These are phyloP conservation scores for Oreochromis grahami DNA, from an alignment of 2,797 vertebrate genomes.

Conservation along the genomic window DNA sequence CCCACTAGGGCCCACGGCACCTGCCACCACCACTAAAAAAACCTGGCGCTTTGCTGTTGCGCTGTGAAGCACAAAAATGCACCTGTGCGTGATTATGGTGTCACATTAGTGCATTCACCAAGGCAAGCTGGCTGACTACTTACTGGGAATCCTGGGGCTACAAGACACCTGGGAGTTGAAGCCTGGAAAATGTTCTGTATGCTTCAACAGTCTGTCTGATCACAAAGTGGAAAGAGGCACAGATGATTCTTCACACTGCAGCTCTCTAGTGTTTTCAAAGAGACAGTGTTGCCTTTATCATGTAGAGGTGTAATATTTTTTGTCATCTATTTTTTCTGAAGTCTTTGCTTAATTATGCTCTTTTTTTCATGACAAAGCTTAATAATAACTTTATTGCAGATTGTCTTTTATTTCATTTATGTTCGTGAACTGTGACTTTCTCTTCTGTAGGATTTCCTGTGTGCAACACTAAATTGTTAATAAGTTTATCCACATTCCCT, in stretches of 20 bases:
- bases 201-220: conserved; percentile 58
- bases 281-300: not conserved
- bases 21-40: conserved; percentile 25
- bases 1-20: conserved; percentile 2
- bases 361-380: not conserved
- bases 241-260: conserved; percentile 42
- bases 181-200: conserved; percentile 54
- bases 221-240: conserved; percentile 54
- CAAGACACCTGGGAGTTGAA: conserved; percentile 60
- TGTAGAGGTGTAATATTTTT: not conserved
- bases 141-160: conserved; percentile 57
- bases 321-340: not conserved
- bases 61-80: conserved; percentile 58
- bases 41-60: conserved; percentile 26
- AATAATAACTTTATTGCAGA: not conserved
- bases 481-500: not conserved
- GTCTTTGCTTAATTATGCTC: not conserved
- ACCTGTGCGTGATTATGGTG: conserved; percentile 71
- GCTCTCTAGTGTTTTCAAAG: conserved; percentile 16
- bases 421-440: not conserved
- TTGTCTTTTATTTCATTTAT: not conserved
- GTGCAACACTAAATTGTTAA: not conserved
- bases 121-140: conserved; percentile 42
- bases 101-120: conserved; percentile 69
- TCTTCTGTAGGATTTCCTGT: not conserved